Percentiles rank a stretch among this genome's conserved stretches.
phyloP scores from a whole-genome alignment of 2,888 invertebrate species.

The Nemoura dubitans region DNA sequence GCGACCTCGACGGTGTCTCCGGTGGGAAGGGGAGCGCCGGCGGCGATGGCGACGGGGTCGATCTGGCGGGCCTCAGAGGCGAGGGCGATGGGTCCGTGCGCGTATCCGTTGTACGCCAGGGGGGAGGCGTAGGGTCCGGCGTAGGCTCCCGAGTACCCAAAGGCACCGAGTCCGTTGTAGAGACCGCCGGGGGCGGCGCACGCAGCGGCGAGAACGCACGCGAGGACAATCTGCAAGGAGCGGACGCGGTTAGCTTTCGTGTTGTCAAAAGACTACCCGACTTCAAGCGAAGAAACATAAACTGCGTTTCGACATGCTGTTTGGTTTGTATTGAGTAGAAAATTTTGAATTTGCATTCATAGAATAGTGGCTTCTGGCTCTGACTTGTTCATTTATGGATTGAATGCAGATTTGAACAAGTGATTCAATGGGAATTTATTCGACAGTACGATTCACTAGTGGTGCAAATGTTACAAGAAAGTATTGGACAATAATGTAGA shows the following conservation, averaged over 20 bases:
- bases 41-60: conserved; percentile 39
- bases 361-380: too few relatives aligned
- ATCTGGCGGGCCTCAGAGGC: conserved; percentile 56
- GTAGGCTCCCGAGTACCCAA: conserved; percentile 40
- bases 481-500: neutral
- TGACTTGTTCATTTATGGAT: too few relatives aligned
- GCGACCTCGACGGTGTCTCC: conserved; percentile 34
- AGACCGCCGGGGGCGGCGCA: neutral
- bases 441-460: too few relatives aligned
- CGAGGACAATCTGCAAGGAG: conserved; percentile 54
- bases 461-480: too few relatives aligned
- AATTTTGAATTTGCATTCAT: too few relatives aligned
- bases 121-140: conserved; percentile 39
- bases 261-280: neutral
- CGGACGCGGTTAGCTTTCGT: conserved; percentile 61
- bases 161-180: conserved; percentile 63
- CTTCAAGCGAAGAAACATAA: too few relatives aligned
- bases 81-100: conserved; percentile 62
- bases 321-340: too few relatives aligned
- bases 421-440: too few relatives aligned
- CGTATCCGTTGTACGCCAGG: conserved; percentile 47
- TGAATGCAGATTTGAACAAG: too few relatives aligned
- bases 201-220: neutral
- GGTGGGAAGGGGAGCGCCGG: conserved; percentile 53
- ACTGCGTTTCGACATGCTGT: too few relatives aligned